Evolutionary conservation across 1,140 invertebrate species (phyloP), one percentile per base, ranked within the genome.

Genomic region (Globodera rostochiensis): DNA sequence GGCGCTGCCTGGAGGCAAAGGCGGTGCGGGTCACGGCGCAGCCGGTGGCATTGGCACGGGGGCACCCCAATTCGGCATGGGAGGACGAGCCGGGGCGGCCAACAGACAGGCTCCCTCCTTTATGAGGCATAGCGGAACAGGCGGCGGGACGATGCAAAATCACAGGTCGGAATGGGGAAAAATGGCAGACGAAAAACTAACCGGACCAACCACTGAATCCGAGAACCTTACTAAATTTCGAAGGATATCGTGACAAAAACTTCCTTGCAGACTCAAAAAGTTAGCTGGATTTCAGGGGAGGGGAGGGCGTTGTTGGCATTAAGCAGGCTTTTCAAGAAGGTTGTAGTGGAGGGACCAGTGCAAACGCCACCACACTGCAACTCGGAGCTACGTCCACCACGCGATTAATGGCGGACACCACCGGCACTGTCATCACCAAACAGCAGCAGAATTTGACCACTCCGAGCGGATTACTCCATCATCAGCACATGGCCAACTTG

Each of bases 41-140:
- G 19, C 74, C 15, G 57, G 36, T 13, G n/a, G 67, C 79, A 66
- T 60, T 57, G 49, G 79, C 13, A 78, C 36, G 21, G 45, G 19
- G 45, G 53, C 49, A 19, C 79, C 69, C 5, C 46, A 60, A 47
- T 80, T 80, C 60, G 79, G 73, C 49, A 78, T 78, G 76, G n/a
- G 64, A 21, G 64, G 60, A 46, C 45, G 76, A 13, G 36, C 69
- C 21, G 60, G 60, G 11, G 50, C 57, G 15, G 60, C 76, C n/a
- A 79, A 74, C 46, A 70, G 70, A 60, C 78, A 80, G n/a, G 80
- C 74, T 8, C 80, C 81, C 25, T 82, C 80, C 1, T 82, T 83
- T 77, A 83, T 83, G 80, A 11, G 82, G 57, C 82, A 83, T 64
- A 73, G 82, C 15, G 74, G 76, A 64, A 67, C 64, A 6, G 76